These are phyloP conservation scores for Amblyteles armatorius DNA, from an alignment of 2,888 invertebrate species.

Conservation along the genomic window DNA sequence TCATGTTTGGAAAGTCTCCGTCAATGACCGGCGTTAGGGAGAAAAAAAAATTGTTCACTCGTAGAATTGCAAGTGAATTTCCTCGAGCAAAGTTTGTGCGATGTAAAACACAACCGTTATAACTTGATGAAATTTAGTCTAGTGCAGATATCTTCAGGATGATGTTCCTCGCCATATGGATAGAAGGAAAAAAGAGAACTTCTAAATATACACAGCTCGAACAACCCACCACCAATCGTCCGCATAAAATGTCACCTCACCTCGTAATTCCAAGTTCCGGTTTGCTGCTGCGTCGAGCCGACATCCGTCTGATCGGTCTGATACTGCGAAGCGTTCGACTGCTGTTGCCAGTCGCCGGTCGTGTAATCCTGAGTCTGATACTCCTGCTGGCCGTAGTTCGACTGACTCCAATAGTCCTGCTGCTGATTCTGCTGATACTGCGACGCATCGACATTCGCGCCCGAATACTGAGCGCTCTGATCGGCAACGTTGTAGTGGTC, in stretches of 20 bases:
- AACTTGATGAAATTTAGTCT: no score
- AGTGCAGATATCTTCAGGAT: no score
- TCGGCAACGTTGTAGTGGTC: conserved; percentile 73
- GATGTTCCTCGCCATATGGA: not conserved
- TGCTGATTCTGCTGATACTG: conserved; percentile 79
- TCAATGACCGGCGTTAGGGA: no score
- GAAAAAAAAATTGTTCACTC: no score
- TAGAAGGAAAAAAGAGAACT: not conserved
- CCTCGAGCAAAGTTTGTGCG: no score
- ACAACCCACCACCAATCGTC: conserved; percentile 12
- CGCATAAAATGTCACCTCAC: conserved; percentile 73
- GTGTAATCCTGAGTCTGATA: conserved; percentile 75
- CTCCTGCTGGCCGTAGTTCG: conserved; percentile 74
- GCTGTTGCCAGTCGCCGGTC: conserved; percentile 76
- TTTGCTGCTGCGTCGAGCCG: conserved; percentile 76
- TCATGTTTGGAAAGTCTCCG: no score
- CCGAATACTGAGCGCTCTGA: conserved; percentile 72
- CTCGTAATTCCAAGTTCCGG: conserved; percentile 83
- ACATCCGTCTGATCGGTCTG: conserved; percentile 76
- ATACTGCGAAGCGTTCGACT: conserved; percentile 72
- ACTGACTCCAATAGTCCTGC: conserved; percentile 75
- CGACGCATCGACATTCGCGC: conserved; percentile 70
- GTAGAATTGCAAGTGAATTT: no score
- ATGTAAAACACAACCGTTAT: no score
- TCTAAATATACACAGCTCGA: not conserved